These are phyloP conservation scores for Poeciliopsis gracilis DNA, from an alignment of 2,797 vertebrate species.

Conservation along the genomic window DNA sequence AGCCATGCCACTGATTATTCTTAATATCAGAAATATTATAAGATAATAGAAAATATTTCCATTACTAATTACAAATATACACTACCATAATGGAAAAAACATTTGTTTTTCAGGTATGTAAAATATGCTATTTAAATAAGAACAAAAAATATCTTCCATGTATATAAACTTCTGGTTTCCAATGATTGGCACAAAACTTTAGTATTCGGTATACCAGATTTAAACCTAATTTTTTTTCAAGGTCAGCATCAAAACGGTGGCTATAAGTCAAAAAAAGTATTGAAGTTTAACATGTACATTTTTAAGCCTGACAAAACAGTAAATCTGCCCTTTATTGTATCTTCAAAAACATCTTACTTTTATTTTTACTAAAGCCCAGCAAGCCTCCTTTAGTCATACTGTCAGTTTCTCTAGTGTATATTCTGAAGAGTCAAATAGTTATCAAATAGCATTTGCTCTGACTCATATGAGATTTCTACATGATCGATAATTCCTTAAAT, in stretches of 20 bases:
- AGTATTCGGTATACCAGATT: not conserved
- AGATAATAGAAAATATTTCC: not conserved
- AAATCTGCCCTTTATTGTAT: not conserved
- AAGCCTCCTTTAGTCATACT: not conserved
- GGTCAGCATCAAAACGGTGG: not conserved
- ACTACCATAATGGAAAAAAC: not conserved
- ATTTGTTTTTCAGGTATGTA: not conserved
- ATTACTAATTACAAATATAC: not conserved
- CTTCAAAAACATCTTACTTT: slow-evolving; percentile 16
- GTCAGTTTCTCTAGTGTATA: not conserved
- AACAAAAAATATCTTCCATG: not conserved
- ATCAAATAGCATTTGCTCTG: slow-evolving; percentile 40
- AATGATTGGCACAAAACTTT: not conserved
- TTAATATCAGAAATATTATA: not conserved
- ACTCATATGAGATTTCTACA: slow-evolving; percentile 30
- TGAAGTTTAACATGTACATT: not conserved
- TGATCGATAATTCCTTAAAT: slow-evolving; percentile 61
- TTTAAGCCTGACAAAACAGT: not conserved
- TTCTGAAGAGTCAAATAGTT: slow-evolving; percentile 15
- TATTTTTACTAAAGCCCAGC: not conserved
- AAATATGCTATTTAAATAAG: not conserved
- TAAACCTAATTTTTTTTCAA: not conserved
- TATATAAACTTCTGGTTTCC: not conserved
- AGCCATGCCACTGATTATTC: not conserved
- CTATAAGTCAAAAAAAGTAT: not conserved